Evolutionary conservation across 2,888 invertebrate genomes (phyloP).

Genomic region (Drosophila kambysellisi): DNA sequence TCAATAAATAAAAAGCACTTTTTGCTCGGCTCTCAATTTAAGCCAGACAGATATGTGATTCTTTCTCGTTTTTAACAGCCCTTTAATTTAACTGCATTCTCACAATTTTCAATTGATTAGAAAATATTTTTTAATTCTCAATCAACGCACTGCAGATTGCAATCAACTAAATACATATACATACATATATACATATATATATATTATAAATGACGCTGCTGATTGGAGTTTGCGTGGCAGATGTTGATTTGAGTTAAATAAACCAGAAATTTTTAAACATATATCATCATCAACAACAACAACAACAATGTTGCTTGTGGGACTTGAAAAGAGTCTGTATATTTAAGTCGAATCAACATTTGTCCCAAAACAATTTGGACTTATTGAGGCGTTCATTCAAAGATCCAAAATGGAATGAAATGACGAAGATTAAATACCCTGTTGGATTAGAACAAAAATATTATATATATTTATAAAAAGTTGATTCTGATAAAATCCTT

Average conservation of each 20-base stretch:
- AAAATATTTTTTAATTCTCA: constrained; percentile 7
- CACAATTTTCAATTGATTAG: constrained; percentile 18
- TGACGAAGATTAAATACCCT: not conserved
- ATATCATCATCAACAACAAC: not conserved
- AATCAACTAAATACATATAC: not conserved
- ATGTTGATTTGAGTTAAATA: not conserved
- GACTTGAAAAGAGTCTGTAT: not conserved
- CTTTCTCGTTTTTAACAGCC: not conserved
- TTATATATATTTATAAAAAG: not conserved
- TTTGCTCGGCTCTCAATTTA: not conserved
- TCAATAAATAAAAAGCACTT: constrained; percentile 3
- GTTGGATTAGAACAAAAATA: not conserved
- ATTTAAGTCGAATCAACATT: not conserved
- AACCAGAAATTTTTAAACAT: not conserved
- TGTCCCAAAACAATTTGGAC: not conserved
- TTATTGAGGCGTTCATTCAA: not conserved
- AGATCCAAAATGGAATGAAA: not conserved
- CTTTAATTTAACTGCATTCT: constrained; percentile 1
- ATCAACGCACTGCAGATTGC: constrained; percentile 16
- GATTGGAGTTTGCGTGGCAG: not conserved
- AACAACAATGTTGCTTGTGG: not conserved
- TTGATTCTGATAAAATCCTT: not conserved
- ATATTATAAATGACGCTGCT: not conserved
- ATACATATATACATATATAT: not conserved
- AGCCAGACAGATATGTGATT: not conserved